A percentile compares a stretch with the other conserved stretches of the same genome.
phyloP scores from a whole-genome alignment of 1,140 invertebrate genomes.

The Archivesica marissinica region DNA sequence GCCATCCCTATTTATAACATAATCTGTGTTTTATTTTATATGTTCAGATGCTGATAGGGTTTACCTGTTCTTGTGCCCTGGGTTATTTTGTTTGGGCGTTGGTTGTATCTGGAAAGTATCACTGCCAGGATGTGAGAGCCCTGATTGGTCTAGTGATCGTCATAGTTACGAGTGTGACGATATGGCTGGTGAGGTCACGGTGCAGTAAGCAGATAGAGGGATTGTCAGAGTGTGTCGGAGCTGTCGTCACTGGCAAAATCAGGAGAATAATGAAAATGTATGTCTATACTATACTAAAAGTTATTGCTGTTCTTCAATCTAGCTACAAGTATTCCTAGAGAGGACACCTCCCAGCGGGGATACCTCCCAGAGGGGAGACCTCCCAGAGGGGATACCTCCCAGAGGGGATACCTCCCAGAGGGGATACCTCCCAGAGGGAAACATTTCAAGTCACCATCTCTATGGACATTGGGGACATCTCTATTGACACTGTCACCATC shows the following conservation, averaged over 20 bases:
- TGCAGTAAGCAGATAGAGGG: neutral
- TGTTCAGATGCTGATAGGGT: neutral
- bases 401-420: too few species aligned
- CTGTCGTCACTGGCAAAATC: neutral
- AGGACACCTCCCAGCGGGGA: too few species aligned
- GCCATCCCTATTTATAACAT: neutral
- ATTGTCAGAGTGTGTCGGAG: neutral
- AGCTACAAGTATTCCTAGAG: neutral
- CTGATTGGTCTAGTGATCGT: constrained; percentile 23
- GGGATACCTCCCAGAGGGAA: too few species aligned
- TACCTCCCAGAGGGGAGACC: too few species aligned
- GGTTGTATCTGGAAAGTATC: neutral
- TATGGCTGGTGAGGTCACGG: constrained; percentile 7
- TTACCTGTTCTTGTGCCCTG: neutral
- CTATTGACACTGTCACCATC: neutral
- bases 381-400: too few species aligned
- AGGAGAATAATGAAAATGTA: constrained; percentile 44
- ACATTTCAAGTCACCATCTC: neutral
- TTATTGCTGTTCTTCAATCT: neutral
- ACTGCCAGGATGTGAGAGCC: constrained; percentile 2
- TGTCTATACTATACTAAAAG: neutral
- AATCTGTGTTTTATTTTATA: neutral
- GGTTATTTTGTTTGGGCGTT: constrained; percentile 45
- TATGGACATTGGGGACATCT: neutral
- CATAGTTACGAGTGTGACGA: neutral